A percentile compares a stretch with the other conserved stretches of the same genome.
Conservation (phyloP, 2,888 invertebrate genomes). For the Cerastis leucographa region DNA sequence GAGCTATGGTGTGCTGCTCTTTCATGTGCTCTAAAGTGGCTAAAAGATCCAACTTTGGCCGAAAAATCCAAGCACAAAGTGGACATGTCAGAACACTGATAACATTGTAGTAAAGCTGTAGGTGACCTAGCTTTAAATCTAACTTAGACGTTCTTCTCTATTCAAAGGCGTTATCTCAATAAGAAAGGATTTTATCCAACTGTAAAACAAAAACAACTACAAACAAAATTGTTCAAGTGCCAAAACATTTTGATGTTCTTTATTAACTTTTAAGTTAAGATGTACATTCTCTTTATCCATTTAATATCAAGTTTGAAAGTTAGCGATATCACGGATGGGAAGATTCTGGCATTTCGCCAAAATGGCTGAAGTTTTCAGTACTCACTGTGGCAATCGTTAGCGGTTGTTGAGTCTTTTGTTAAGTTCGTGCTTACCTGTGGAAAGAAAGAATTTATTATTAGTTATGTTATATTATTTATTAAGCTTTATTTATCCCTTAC, state of each 20-base stretch:
- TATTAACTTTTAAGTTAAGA: conserved; percentile 42
- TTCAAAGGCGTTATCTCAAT: too few species aligned
- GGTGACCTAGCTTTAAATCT: too few species aligned
- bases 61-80: too few species aligned
- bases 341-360: conserved; percentile 34
- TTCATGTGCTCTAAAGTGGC: too few species aligned
- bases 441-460: conserved; percentile 18
- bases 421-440: conserved; percentile 50
- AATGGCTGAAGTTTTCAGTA: conserved; percentile 40
- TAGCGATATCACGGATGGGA: conserved; percentile 35
- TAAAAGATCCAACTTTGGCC: too few species aligned
- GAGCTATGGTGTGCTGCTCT: too few species aligned
- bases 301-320: conserved; percentile 37
- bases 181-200: not conserved
- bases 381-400: conserved; percentile 28
- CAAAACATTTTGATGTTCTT: conserved; percentile 24
- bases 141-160: too few species aligned
- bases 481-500: too few species aligned
- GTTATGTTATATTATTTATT: not conserved
- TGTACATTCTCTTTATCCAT: conserved; percentile 35
- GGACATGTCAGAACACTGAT: too few species aligned
- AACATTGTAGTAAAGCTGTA: too few species aligned
- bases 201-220: not conserved
- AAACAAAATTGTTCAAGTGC: conserved; percentile 13
- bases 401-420: conserved; percentile 5